Evolutionary conservation across 2,888 invertebrate genomes (phyloP).

Genomic region (Erpobdella octoculata): DNA sequence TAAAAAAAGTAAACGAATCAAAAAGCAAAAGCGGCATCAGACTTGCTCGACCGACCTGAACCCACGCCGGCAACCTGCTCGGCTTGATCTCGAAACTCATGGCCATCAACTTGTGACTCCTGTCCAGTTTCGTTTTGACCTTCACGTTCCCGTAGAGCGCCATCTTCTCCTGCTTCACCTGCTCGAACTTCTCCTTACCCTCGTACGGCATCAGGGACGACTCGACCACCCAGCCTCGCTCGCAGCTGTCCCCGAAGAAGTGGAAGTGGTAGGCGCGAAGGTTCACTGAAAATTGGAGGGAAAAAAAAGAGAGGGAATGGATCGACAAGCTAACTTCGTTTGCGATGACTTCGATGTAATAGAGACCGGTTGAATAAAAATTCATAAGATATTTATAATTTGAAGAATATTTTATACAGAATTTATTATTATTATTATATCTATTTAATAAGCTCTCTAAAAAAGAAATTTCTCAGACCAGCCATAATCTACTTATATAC

Average conservation of each 20-base stretch:
- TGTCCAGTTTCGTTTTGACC: not conserved
- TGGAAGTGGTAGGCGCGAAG: slow-evolving; percentile 62
- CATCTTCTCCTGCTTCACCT: slow-evolving; percentile 20
- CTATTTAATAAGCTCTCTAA: too few species aligned
- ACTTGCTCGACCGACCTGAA: slow-evolving; percentile 64
- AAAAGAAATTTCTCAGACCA: too few species aligned
- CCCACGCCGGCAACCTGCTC: slow-evolving; percentile 61
- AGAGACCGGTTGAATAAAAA: too few species aligned
- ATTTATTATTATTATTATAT: not conserved
- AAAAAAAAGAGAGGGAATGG: too few species aligned
- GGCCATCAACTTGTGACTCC: not conserved
- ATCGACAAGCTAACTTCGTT: too few species aligned
- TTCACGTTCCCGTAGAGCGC: slow-evolving; percentile 16
- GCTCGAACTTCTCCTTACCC: slow-evolving; percentile 57
- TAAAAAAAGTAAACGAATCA: too few species aligned
- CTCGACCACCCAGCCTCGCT: slow-evolving; percentile 67
- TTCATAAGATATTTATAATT: not conserved
- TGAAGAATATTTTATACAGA: not conserved
- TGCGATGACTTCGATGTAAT: too few species aligned
- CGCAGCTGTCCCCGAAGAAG: slow-evolving; percentile 77
- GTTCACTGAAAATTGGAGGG: too few species aligned
- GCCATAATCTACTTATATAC: too few species aligned
- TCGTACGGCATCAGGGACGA: slow-evolving; percentile 62
- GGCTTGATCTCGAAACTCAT: slow-evolving; percentile 42
- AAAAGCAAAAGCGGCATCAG: too few species aligned